Base-by-base conservation (phyloP, 2,113 vertebrate genomes). In the Mus spicilegus region DNA sequence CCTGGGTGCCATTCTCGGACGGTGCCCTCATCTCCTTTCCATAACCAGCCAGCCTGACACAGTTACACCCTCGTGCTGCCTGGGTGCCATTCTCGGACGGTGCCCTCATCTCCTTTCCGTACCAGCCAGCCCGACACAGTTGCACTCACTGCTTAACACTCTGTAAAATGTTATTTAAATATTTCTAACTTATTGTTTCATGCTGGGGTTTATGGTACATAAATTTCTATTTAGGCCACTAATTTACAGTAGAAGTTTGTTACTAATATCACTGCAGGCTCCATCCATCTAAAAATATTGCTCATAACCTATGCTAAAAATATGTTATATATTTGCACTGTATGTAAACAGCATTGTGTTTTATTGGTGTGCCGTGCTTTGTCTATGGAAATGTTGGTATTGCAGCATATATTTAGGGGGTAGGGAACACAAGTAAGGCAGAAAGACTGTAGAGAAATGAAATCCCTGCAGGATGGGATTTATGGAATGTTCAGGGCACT, bases 271-370 rank as follows among this genome's bases (percentile, higher is more conserved):
- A 97, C 96, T 97, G 95, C 94, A 96, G 96, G 94, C 94, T 94
- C 96, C 94, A 98, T 98, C 91, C 96, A 96, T 98, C 97, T 98
- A 97, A 97, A 98, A 98, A 98, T 98, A 98, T 97, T 97, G 97
- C 98, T 97, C 95, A 95, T 98, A 98, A 97, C 94, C 97, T 98
- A 88, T 0, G 3, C 94, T 97, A 97, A 97, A 97, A 98, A 97
- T 97, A 95, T 96, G 95, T 97, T 98, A 95, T 98, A 90, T 98
- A 95, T 98, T 97, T 97, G 89, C 80, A 82, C 93, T 94, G 84
- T 95, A 96, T 97, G 96, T 97, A 97, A 97, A 97, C 97, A 97
- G 93, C 33, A n/a, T 84, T 95, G 96, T 98, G 93, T 98, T 98
- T 98, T 97, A 97, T 98, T 98, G 95, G 94, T 90, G 72, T 94